A percentile compares a stretch with the other conserved stretches of the same genome.
These are phyloP conservation scores for Enteromius viviparus DNA, from an alignment of 2,797 vertebrate genomes.

Conservation along the genomic window DNA sequence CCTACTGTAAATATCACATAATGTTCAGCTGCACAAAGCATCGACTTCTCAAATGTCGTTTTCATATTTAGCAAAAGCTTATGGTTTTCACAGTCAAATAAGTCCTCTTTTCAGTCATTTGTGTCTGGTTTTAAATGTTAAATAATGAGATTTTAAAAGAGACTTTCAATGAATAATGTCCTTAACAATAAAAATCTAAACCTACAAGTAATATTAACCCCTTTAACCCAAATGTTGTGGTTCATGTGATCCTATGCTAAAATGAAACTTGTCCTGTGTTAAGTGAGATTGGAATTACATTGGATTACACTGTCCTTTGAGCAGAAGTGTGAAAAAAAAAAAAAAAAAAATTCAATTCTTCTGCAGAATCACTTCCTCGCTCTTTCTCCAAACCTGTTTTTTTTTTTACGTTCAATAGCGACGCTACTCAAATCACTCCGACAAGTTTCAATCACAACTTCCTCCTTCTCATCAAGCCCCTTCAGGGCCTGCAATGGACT, in stretches of 20 bases:
- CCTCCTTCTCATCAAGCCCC: constrained; percentile 7
- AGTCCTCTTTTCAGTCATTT: not conserved
- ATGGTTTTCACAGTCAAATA: not conserved
- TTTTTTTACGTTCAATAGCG: constrained; percentile 16
- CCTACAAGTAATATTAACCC: not conserved
- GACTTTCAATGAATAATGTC: not conserved
- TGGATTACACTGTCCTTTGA: constrained; percentile 8
- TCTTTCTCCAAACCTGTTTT: constrained; percentile 30
- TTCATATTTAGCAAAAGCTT: not conserved
- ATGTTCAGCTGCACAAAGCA: not conserved
- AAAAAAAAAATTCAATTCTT: not conserved
- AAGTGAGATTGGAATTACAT: constrained; percentile 2
- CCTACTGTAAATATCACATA: constrained; percentile 23
- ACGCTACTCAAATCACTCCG: constrained; percentile 3
- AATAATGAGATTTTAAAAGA: not conserved
- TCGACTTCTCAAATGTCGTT: not conserved
- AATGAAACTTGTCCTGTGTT: not conserved
- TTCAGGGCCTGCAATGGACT: constrained; percentile 16
- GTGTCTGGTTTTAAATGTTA: not conserved
- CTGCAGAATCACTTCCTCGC: not conserved
- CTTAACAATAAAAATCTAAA: too few species aligned
- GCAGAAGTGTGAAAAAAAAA: constrained; percentile 10
- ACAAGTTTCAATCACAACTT: constrained; percentile 43
- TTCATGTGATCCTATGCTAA: not conserved
- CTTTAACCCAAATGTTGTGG: not conserved